Conservation (phyloP, 2,113 vertebrate genomes). For the Phaethornis superciliosus region DNA sequence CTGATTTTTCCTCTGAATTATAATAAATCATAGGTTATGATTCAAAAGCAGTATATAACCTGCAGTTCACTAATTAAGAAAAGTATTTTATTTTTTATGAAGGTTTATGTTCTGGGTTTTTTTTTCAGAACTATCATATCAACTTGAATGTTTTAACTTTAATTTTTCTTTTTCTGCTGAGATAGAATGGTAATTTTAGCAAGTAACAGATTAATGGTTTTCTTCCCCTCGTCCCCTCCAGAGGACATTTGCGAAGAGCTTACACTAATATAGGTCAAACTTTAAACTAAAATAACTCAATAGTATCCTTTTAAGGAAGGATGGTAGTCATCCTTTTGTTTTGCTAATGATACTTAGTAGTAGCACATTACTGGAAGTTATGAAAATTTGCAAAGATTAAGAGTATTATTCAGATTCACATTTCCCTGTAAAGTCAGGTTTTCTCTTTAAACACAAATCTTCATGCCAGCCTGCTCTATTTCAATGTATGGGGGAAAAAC, state of each 20-base stretch:
- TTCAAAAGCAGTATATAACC: neutral
- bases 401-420: neutral
- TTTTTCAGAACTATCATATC: neutral
- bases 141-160: neutral
- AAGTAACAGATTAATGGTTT: neutral
- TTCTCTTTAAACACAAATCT: conserved; percentile 2
- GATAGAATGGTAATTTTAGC: neutral
- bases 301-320: neutral
- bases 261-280: conserved; percentile 23
- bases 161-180: neutral
- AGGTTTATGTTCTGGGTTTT: neutral
- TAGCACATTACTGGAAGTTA: neutral
- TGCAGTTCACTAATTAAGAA: neutral
- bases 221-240: neutral
- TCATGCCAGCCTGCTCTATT: neutral
- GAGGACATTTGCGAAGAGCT: neutral
- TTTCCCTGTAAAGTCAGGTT: neutral
- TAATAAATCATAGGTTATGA: neutral
- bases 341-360: conserved; percentile 24
- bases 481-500: neutral
- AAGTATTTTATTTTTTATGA: neutral
- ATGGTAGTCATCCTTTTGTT: neutral
- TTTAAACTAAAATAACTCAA: neutral
- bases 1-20: neutral
- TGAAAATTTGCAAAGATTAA: conserved; percentile 14